Conservation (phyloP, 64 coral and sea anemone genomes). For the Montipora capricornis region DNA sequence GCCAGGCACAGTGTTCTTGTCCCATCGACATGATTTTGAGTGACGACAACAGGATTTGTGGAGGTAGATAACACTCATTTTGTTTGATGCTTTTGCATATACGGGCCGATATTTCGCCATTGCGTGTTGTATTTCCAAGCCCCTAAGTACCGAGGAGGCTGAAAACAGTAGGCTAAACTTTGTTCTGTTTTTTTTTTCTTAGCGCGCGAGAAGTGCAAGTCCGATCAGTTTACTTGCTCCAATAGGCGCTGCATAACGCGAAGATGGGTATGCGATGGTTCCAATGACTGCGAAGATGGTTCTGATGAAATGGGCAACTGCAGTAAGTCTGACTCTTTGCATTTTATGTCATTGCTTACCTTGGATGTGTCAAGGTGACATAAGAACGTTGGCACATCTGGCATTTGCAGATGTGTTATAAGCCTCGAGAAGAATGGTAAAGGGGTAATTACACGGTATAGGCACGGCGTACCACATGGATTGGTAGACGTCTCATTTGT, state of each 20-base stretch:
- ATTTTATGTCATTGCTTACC: neutral
- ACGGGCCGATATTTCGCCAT: too few relatives aligned
- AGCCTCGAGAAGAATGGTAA: too few relatives aligned
- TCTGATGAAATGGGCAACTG: slow-evolving; percentile 53
- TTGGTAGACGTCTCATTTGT: too few relatives aligned
- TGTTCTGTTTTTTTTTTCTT: neutral
- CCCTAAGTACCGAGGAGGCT: too few relatives aligned
- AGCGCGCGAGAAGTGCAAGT: slow-evolving; percentile 40
- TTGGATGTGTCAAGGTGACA: neutral
- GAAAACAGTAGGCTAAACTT: neutral
- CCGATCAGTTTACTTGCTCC: neutral
- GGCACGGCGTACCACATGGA: too few relatives aligned
- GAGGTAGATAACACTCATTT: too few relatives aligned
- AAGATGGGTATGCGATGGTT: slow-evolving; percentile 49
- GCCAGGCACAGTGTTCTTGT: slow-evolving; percentile 57
- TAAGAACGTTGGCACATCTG: neutral
- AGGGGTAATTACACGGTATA: too few relatives aligned
- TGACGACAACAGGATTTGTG: too few relatives aligned
- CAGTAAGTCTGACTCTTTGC: slow-evolving; percentile 38
- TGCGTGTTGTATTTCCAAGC: too few relatives aligned
- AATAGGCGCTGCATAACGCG: slow-evolving; percentile 11
- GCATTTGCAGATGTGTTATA: neutral
- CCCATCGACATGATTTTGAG: neutral
- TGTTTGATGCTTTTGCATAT: too few relatives aligned
- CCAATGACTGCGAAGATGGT: slow-evolving; percentile 38